Evolutionary conservation across 2,113 vertebrate species (phyloP).

Genomic region (Prinia subflava): DNA sequence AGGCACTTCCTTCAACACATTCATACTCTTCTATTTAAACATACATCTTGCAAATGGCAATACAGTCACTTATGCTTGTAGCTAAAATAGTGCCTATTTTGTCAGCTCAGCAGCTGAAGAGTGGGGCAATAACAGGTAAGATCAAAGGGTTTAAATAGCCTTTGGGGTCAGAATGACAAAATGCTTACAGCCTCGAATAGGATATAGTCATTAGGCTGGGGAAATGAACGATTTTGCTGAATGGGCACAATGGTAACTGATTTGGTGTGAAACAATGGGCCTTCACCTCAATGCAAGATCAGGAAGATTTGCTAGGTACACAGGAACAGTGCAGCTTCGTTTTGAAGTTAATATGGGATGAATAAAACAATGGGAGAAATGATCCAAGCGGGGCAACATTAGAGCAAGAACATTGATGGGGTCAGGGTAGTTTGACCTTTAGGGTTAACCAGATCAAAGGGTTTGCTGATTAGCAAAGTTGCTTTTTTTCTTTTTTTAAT

Average conservation of each 20-base stretch:
- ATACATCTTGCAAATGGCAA: not conserved
- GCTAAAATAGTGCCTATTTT: constrained; percentile 1
- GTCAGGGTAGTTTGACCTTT: constrained; percentile 77
- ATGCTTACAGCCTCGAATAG: constrained; percentile 70
- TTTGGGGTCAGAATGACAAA: constrained; percentile 71
- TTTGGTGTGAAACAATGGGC: constrained; percentile 70
- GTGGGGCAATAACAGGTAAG: constrained; percentile 62
- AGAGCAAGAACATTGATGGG: constrained; percentile 65
- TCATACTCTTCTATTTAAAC: not conserved
- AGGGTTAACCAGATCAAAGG: constrained; percentile 82
- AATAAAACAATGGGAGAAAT: constrained; percentile 75
- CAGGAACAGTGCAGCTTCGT: constrained; percentile 67
- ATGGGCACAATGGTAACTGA: constrained; percentile 65
- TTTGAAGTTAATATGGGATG: constrained; percentile 78
- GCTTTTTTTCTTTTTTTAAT: constrained; percentile 64
- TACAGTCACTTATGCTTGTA: not conserved
- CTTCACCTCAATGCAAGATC: constrained; percentile 69
- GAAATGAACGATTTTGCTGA: constrained; percentile 76
- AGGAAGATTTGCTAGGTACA: constrained; percentile 75
- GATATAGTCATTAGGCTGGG: constrained; percentile 74
- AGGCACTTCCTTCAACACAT: not conserved
- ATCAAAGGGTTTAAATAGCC: constrained; percentile 72
- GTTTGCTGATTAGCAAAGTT: constrained; percentile 64
- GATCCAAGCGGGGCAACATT: constrained; percentile 68
- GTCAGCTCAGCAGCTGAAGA: constrained; percentile 15